Evolutionary conservation across 1,140 invertebrate genomes (phyloP).

Genomic region (Zaprionus gabonicus): DNA sequence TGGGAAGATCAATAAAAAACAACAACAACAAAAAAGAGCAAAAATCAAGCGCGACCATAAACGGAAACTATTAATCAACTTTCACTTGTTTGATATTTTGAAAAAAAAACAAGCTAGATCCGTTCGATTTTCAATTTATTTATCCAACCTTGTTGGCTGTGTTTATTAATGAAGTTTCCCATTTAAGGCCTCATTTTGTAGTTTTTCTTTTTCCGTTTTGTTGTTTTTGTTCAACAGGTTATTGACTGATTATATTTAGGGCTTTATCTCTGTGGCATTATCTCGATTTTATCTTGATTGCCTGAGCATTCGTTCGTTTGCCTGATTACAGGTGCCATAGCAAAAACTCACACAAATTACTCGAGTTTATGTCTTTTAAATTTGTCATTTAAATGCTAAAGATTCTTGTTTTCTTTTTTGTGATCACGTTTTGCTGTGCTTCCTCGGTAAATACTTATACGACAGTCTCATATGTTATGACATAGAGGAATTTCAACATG

Average conservation of each 20-base stretch:
- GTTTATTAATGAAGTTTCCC: conserved; percentile 59
- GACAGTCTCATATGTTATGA: conserved; percentile 23
- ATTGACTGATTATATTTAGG: conserved; percentile 65
- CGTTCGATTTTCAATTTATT: conserved; percentile 33
- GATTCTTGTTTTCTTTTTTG: conserved; percentile 1
- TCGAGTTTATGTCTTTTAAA: conserved; percentile 47
- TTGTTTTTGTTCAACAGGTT: conserved; percentile 57
- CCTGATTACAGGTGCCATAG: conserved; percentile 28
- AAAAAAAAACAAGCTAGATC: conserved; percentile 21
- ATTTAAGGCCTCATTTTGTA: conserved; percentile 6
- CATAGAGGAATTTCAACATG: conserved; percentile 16
- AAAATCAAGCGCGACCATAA: conserved; percentile 53
- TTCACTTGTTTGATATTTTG: conserved; percentile 59
- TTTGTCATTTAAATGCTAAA: conserved; percentile 41
- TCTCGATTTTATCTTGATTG: conserved; percentile 53
- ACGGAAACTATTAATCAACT: conserved; percentile 80
- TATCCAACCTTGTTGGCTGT: conserved; percentile 15
- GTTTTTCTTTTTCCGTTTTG: conserved; percentile 14
- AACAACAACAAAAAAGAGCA: too few species aligned
- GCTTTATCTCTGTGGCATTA: conserved; percentile 53
- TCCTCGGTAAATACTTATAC: conserved; percentile 15
- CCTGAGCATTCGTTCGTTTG: conserved; percentile 8
- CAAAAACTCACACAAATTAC: conserved; percentile 25
- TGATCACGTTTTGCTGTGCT: background rate
- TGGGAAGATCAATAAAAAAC: conserved; percentile 17